These are phyloP conservation scores for Bubo scandiacus DNA, from an alignment of 2,113 vertebrate genomes.

Conservation along the genomic window DNA sequence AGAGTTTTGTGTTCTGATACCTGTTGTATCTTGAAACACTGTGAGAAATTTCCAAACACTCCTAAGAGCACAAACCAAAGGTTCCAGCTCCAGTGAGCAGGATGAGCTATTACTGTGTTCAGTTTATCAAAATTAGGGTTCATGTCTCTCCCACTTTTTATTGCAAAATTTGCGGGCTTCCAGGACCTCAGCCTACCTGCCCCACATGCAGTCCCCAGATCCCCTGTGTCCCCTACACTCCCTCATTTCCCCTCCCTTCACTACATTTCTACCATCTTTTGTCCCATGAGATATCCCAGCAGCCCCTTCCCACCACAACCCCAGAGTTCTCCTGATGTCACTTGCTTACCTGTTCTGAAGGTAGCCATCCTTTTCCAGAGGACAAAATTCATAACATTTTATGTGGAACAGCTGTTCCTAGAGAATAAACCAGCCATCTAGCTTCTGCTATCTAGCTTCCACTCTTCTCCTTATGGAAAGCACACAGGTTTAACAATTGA, in stretches of 20 bases:
- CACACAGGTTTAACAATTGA: not conserved
- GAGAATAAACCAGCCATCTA: not conserved
- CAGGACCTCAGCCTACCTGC: not conserved
- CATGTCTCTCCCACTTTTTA: not conserved
- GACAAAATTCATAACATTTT: not conserved
- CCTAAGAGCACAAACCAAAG: not conserved
- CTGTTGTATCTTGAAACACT: not conserved
- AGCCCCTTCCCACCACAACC: not conserved
- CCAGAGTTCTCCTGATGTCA: accelerated
- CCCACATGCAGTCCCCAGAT: not conserved
- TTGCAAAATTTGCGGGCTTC: not conserved
- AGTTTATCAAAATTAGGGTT: not conserved
- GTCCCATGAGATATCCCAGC: not conserved
- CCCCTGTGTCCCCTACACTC: too few species aligned
- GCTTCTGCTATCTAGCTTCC: not conserved
- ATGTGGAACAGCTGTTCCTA: not conserved
- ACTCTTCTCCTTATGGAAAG: not conserved
- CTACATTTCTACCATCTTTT: not conserved
- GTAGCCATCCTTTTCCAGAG: not conserved
- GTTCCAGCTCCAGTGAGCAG: not conserved
- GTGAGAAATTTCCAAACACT: not conserved
- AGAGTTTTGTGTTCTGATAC: not conserved
- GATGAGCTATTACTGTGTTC: not conserved
- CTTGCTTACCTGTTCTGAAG: not conserved
- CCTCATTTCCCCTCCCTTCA: not conserved